Evolutionary conservation across 2,113 vertebrate genomes (phyloP).

Genomic region (Poeciliopsis retropinna): DNA sequence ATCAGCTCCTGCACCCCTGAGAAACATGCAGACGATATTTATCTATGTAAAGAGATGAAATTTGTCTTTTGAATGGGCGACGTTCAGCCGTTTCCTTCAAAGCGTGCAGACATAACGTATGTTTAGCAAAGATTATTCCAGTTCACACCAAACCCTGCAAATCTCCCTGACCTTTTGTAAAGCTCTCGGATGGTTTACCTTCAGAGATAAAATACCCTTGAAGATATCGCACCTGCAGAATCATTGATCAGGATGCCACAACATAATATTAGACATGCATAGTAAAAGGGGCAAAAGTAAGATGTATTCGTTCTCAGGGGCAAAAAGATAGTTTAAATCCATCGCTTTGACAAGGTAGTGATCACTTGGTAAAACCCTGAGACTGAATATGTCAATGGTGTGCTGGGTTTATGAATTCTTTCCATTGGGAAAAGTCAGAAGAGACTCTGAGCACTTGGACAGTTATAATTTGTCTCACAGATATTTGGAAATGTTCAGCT

Average conservation of each 20-base stretch:
- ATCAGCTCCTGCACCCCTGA: conserved; percentile 44
- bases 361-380: too few species aligned
- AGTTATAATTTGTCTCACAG: too few species aligned
- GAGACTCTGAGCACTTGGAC: too few species aligned
- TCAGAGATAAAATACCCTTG: background rate
- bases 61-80: background rate
- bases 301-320: too few species aligned
- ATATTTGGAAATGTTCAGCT: too few species aligned
- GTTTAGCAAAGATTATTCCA: conserved; percentile 11
- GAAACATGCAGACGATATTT: conserved; percentile 29
- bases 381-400: too few species aligned
- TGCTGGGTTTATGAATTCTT: too few species aligned
- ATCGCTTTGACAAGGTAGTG: too few species aligned
- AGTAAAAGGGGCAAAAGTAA: background rate
- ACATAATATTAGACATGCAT: background rate
- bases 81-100: background rate
- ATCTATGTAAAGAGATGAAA: conserved; percentile 8
- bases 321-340: too few species aligned
- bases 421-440: too few species aligned
- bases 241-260: background rate
- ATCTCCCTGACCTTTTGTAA: conserved; percentile 10
- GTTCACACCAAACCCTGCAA: background rate
- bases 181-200: background rate
- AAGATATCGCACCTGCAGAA: background rate
- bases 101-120: background rate